Conservation (phyloP, 2,888 invertebrate species). For the Leucophenga montana region DNA sequence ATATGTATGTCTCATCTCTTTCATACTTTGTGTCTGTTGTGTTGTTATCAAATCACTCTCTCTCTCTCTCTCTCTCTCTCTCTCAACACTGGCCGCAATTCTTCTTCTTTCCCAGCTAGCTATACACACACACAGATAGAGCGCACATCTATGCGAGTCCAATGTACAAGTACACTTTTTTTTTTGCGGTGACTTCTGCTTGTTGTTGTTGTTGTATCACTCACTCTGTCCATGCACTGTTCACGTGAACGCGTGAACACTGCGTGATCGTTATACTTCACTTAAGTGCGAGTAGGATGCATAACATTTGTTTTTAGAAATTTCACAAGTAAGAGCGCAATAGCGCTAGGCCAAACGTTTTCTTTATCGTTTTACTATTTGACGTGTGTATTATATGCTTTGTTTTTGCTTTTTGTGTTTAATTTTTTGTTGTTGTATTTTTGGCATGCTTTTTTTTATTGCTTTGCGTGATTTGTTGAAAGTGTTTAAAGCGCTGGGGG, state of each 20-base stretch:
- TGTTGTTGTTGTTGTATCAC: slow-evolving; percentile 52
- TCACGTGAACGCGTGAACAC: slow-evolving; percentile 84
- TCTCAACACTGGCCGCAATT: too few relatives aligned
- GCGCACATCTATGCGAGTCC: slow-evolving; percentile 48
- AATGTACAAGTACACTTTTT: slow-evolving; percentile 50
- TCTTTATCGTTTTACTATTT: slow-evolving; percentile 7
- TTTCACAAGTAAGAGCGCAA: slow-evolving; percentile 62
- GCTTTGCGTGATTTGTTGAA: slow-evolving; percentile 54
- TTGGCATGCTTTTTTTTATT: slow-evolving; percentile 43
- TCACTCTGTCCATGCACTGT: slow-evolving; percentile 75
- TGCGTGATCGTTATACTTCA: slow-evolving; percentile 71
- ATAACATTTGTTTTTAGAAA: slow-evolving; percentile 71
- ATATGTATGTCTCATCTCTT: neutral
- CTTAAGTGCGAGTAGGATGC: slow-evolving; percentile 62
- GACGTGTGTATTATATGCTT: slow-evolving; percentile 28
- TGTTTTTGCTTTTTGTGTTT: slow-evolving; percentile 38
- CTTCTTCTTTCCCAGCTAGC: too few relatives aligned
- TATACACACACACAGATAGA: slow-evolving; percentile 42
- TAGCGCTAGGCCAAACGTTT: slow-evolving; percentile 38
- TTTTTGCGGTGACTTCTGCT: slow-evolving; percentile 26
- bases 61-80: slow-evolving; percentile 25
- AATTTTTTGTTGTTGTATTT: too few relatives aligned
- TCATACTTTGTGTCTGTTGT: neutral
- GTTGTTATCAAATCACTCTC: slow-evolving; percentile 28
- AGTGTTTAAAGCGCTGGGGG: slow-evolving; percentile 14